These are phyloP conservation scores for Magallana gigas DNA, from an alignment of 1,140 invertebrate species.

Conservation along the genomic window DNA sequence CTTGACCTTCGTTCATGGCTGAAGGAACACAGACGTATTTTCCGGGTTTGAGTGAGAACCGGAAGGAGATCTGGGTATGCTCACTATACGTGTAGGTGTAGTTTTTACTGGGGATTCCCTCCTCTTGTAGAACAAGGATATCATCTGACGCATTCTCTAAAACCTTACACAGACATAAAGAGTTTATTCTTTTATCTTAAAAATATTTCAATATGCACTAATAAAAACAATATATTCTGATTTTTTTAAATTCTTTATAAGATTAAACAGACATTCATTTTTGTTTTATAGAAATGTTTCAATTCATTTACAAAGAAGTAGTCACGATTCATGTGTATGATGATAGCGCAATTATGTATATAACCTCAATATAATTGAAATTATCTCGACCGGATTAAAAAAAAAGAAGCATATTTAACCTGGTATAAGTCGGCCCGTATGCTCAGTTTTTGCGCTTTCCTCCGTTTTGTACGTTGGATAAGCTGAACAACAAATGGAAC, in stretches of 20 bases:
- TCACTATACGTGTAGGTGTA: constrained; percentile 48
- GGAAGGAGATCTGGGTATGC: constrained; percentile 56
- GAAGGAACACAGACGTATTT: constrained; percentile 57
- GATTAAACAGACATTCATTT: too few species aligned
- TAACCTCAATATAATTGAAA: too few species aligned
- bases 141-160: neutral
- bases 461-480: constrained; percentile 63
- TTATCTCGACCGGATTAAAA: too few species aligned
- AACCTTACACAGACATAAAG: neutral
- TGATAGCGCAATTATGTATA: too few species aligned
- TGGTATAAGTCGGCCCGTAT: constrained; percentile 65
- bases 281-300: too few species aligned
- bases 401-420: constrained; percentile 46
- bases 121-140: neutral
- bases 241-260: too few species aligned
- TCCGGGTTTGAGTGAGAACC: constrained; percentile 63
- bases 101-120: constrained; percentile 4
- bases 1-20: constrained; percentile 40
- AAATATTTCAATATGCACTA: too few species aligned
- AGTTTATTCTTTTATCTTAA: too few species aligned
- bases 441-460: constrained; percentile 58
- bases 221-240: too few species aligned
- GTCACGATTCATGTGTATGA: too few species aligned
- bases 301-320: too few species aligned
- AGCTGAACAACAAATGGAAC: constrained; percentile 65